Evolutionary conservation across 2,113 vertebrate species (phyloP).

Genomic region (Microcebus lehilahytsara): DNA sequence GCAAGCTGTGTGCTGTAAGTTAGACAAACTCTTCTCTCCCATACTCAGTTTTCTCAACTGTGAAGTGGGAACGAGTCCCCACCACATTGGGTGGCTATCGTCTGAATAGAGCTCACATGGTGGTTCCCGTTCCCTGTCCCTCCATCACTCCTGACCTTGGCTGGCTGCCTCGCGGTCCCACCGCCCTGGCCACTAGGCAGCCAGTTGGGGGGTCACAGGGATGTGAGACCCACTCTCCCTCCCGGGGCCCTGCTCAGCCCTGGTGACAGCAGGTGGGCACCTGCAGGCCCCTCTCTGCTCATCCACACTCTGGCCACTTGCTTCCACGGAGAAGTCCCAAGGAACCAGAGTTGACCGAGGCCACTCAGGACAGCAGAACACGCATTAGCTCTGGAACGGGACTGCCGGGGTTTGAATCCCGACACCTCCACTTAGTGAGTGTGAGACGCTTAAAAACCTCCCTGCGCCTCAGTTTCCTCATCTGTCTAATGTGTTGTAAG

Average conservation of each 20-base stretch:
- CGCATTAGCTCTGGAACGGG: not conserved
- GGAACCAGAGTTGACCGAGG: not conserved
- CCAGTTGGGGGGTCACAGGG: not conserved
- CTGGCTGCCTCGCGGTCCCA: not conserved
- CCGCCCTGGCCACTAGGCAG: not conserved
- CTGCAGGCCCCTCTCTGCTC: not conserved
- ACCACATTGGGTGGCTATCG: rapidly evolving
- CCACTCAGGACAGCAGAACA: not conserved
- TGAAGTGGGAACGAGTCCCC: not conserved
- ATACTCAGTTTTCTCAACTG: not conserved
- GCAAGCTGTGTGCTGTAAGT: not conserved
- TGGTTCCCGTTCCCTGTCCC: not conserved
- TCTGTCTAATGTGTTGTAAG: not conserved
- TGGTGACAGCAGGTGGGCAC: not conserved
- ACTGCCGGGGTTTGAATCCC: not conserved
- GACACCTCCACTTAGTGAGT: not conserved
- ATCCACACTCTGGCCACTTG: not conserved
- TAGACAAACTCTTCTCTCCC: not conserved
- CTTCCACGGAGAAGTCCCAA: not conserved
- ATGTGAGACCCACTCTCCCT: not conserved
- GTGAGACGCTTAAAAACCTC: not conserved
- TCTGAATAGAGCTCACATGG: not conserved
- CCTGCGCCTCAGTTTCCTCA: not conserved
- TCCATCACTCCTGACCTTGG: not conserved
- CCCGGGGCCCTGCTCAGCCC: not conserved